Evolutionary conservation across 2,888 invertebrate species (phyloP).

Genomic region (Brassicogethes aeneus): DNA sequence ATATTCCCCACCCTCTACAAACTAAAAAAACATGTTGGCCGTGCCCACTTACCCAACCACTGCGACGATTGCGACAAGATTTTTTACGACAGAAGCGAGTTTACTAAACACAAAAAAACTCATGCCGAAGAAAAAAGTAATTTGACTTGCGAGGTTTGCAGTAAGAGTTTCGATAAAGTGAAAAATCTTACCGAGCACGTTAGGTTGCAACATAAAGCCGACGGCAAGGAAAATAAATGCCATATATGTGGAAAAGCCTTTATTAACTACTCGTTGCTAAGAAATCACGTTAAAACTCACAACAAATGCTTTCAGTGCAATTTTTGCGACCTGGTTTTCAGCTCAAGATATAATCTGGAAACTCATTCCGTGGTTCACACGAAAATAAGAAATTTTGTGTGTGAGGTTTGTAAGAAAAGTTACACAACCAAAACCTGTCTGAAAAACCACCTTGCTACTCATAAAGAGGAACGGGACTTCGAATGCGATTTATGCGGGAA

Average conservation of each 20-base stretch:
- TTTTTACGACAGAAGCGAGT: constrained; percentile 27
- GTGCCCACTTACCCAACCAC: constrained; percentile 27
- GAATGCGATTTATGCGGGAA: constrained; percentile 26
- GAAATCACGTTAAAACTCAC: constrained; percentile 45
- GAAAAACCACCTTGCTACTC: constrained; percentile 26
- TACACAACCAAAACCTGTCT: constrained; percentile 26
- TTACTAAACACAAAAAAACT: constrained; percentile 24
- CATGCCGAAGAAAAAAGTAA: constrained; percentile 22
- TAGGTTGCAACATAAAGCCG: constrained; percentile 42
- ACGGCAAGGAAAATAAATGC: constrained; percentile 45
- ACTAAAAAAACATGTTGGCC: constrained; percentile 26
- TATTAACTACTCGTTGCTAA: constrained; percentile 42
- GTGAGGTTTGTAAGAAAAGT: constrained; percentile 24
- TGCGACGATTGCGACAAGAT: constrained; percentile 27
- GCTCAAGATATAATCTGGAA: constrained; percentile 28
- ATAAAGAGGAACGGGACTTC: constrained; percentile 24
- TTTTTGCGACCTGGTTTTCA: constrained; percentile 25
- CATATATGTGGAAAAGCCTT: constrained; percentile 46
- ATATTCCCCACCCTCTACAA: constrained; percentile 26
- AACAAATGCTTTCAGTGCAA: constrained; percentile 38
- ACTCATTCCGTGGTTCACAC: constrained; percentile 29
- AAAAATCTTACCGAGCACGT: constrained; percentile 30
- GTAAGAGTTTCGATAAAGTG: constrained; percentile 25
- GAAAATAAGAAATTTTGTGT: constrained; percentile 26
- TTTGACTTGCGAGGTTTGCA: constrained; percentile 24